Base-by-base conservation (phyloP, 2,888 invertebrate genomes). In the Agriopis marginaria region DNA sequence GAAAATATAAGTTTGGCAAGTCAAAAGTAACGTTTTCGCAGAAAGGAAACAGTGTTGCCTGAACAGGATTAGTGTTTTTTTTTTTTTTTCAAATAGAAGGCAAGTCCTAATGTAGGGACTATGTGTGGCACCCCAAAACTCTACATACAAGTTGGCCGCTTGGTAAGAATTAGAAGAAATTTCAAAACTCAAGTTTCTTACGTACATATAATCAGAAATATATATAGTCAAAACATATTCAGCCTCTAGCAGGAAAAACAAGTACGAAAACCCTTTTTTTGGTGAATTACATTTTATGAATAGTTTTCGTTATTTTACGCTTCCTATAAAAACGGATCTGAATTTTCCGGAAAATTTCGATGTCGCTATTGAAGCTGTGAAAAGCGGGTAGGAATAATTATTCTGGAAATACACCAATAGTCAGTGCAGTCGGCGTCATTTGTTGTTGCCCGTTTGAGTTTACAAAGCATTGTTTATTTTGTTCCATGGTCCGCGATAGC, bases 401-500 rank as follows among this genome's bases (percentile, higher is more conserved):
- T 51, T 44, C 14, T 56, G 50, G 39, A 64, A 62, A 55, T 54
- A 56, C 65, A 62, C 59, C 62, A 65, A 61, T 64, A 66, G 42
- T 63, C 12, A 12, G 10, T 45, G 54, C 40, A 65, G 40, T 62
- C 44, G 23, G 10, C 40, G 39, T 42, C 55, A 44, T 50, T 68
- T 68, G 45, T 55, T 42, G 40, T 56, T 32, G 32, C 60, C 3
- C 40, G 62, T 53, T 54, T 53, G 56, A n/a, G 32, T 56, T 44
- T 64, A 42, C 58, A 68, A 63, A 68, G 58, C 66, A 71, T 67
- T 75, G 72, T 77, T 70, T 74, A 67, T 67, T 68, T 70, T 65
- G 54, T 66, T 70, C 44, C 66, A 75, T 77, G 70, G 76, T 74
- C 51, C 39, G 70, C 67, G 71, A 69, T 74, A 72, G 67, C 56